Evolutionary conservation across 2,797 vertebrate species (phyloP).

Genomic region (Bovichtus diacanthus): DNA sequence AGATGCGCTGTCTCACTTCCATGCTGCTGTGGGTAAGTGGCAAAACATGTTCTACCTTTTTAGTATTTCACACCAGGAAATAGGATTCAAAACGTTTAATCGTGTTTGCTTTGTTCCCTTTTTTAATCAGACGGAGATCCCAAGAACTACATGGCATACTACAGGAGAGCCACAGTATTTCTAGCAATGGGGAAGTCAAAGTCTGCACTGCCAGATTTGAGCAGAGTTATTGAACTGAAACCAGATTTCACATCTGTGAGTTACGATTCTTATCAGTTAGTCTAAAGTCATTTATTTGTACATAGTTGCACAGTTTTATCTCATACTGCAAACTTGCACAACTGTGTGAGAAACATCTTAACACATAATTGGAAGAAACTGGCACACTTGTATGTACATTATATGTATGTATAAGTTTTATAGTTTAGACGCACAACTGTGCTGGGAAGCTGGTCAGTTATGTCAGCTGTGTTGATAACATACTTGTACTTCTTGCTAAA

Average conservation of each 20-base stretch:
- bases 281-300: background rate
- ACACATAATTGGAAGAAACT: background rate
- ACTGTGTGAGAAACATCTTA: background rate
- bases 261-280: slow-evolving; percentile 3
- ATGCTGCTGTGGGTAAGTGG: slow-evolving; percentile 93
- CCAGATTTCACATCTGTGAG: slow-evolving; percentile 98
- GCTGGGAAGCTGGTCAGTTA: slow-evolving; percentile 27
- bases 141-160: slow-evolving; percentile 96
- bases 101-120: background rate
- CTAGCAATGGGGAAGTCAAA: slow-evolving; percentile 98
- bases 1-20: slow-evolving; percentile 97
- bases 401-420: background rate
- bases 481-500: slow-evolving; percentile 13
- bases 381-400: background rate
- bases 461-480: slow-evolving; percentile 44
- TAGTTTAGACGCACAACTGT: background rate
- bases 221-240: slow-evolving; percentile 97
- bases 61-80: background rate
- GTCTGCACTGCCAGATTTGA: slow-evolving; percentile 96
- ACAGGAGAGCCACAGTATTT: slow-evolving; percentile 96
- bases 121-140: slow-evolving; percentile 92
- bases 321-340: background rate
- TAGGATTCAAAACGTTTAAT: background rate
- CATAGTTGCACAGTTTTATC: background rate
- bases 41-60: background rate